Evolutionary conservation across 2,888 invertebrate genomes (phyloP).

Genomic region (Lordiphosa andalusiaca): DNA sequence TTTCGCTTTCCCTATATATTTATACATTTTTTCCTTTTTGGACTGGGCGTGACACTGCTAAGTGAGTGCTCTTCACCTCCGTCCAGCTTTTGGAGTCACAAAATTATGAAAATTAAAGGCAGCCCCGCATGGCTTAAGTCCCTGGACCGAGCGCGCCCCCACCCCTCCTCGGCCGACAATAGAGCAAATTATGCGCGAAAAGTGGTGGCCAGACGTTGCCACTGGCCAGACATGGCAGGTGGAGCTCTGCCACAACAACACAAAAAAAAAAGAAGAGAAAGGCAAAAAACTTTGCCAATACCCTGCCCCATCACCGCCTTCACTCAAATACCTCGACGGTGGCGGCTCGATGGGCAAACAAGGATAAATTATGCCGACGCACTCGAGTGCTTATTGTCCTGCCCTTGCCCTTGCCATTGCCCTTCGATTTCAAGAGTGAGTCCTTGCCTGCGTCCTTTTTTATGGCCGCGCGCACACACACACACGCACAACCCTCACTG

Average conservation of each 20-base stretch:
- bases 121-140: slow-evolving; percentile 9
- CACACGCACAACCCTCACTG: not conserved
- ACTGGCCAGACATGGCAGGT: slow-evolving; percentile 13
- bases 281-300: slow-evolving; percentile 43
- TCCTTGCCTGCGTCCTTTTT: slow-evolving; percentile 13
- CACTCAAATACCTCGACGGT: slow-evolving; percentile 9
- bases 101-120: slow-evolving; percentile 65
- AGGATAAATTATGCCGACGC: slow-evolving; percentile 73
- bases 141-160: slow-evolving; percentile 4
- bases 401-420: slow-evolving; percentile 15
- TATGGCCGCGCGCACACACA: not conserved
- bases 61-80: slow-evolving; percentile 46
- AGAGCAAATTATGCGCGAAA: slow-evolving; percentile 73
- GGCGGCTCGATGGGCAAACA: slow-evolving; percentile 53
- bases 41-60: slow-evolving; percentile 60
- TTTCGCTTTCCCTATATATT: slow-evolving; percentile 2
- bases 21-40: slow-evolving; percentile 3
- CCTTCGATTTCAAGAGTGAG: slow-evolving; percentile 13
- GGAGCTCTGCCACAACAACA: slow-evolving; percentile 8
- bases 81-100: slow-evolving; percentile 27
- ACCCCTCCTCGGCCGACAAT: slow-evolving; percentile 48
- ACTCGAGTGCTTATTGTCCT: slow-evolving; percentile 72
- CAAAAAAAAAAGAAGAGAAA: not conserved
- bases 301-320: not conserved
- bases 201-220: slow-evolving; percentile 49